Base-by-base conservation (phyloP, 2,113 vertebrate species). In the Tachysurus fulvidraco region DNA sequence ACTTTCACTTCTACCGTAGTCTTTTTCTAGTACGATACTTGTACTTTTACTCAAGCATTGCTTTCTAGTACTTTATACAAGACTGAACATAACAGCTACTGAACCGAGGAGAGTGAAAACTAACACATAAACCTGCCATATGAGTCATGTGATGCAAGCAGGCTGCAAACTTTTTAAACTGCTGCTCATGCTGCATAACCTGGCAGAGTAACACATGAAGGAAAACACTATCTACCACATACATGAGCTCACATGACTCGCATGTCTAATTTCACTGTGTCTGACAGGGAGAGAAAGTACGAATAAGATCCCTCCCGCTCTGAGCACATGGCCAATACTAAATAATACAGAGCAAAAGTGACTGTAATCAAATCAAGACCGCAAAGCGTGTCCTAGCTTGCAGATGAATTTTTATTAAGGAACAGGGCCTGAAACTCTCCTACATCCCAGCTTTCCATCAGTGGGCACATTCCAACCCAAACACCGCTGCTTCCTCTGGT, bases 381-480 rank as follows among this genome's bases (percentile, higher is more conserved):
- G 6, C 67, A 67, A 67, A 55, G 5, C 21, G 55, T 71, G 46
- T 69, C 46, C 67, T 16, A 55, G 54, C n/a, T 67, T 50, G 10
- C 64, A 23, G 25, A 54, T 25, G 64, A 83, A 19, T 5, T 52
- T 11, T 69, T 67, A 54, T 25, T 83, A 11, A 55, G 28, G 59
- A 62, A 30, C 74, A 65, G 44, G 21, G 59, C 50, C 62, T 77
- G 44, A 57, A 76, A 19, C 28, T 46, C 5, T 9, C 50, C 78
- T 73, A 4, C 11, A 19, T 14, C 52, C 81, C 59, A 84, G 60
- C 67, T 36, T 36, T 84, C 52, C 59, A 87, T 89, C 86, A 78
- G 55, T 4, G 28, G 80, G 46, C 23, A 16, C 36, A 17, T 55
- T 85, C 86, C 90, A 92, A 88, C 73, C 59, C 88, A 90, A 90